These are phyloP conservation scores for Erebia aethiops DNA, from an alignment of 2,888 invertebrate species.

Conservation along the genomic window DNA sequence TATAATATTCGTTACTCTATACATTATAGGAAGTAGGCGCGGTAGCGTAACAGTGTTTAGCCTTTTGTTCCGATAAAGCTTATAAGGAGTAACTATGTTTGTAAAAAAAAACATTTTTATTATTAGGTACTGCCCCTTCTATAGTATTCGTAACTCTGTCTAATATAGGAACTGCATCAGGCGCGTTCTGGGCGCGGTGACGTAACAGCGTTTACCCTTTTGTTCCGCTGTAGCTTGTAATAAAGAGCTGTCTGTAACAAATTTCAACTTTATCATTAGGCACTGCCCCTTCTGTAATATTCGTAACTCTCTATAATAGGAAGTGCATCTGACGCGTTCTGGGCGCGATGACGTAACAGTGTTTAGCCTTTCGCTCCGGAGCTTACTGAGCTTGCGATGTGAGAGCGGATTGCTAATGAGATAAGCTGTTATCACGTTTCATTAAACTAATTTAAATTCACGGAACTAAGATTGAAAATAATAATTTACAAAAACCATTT, in stretches of 20 bases:
- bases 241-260: too few relatives aligned
- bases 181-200: too few relatives aligned
- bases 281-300: slow-evolving; percentile 23
- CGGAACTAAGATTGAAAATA: not conserved
- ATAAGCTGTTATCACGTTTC: not conserved
- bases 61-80: slow-evolving; percentile 24
- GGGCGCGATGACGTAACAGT: slow-evolving; percentile 10
- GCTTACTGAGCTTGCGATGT: slow-evolving; percentile 3
- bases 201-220: too few relatives aligned
- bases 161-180: too few relatives aligned
- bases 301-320: slow-evolving; percentile 38
- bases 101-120: too few relatives aligned
- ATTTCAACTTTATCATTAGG: too few relatives aligned
- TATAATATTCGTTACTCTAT: slow-evolving; percentile 13
- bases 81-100: too few relatives aligned
- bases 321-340: slow-evolving; percentile 48
- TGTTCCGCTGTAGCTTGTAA: too few relatives aligned
- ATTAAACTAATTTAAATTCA: not conserved
- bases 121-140: slow-evolving; percentile 15
- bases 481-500: too few relatives aligned
- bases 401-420: slow-evolving; percentile 5
- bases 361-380: slow-evolving; percentile 32
- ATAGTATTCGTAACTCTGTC: slow-evolving; percentile 9
- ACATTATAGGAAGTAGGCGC: slow-evolving; percentile 47
- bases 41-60: too few relatives aligned